Conservation (phyloP, 1,140 invertebrate species). For the Telenomus remus region DNA sequence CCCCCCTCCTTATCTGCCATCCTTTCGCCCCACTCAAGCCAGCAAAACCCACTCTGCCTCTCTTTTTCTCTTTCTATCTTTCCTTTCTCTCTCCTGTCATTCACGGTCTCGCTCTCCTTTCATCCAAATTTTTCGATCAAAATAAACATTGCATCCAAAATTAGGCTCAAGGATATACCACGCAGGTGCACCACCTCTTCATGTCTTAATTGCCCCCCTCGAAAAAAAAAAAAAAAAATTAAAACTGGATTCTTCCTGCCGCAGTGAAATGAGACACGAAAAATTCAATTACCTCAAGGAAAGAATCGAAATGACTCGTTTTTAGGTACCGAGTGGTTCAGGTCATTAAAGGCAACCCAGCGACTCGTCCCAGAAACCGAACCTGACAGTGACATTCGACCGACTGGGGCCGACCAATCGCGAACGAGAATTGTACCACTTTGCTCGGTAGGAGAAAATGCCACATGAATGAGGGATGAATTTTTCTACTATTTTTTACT, state of each 20-base stretch:
- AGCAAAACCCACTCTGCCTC: slow-evolving; percentile 28
- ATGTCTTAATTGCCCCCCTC: slow-evolving; percentile 13
- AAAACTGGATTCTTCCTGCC: slow-evolving; percentile 4
- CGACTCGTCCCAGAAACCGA: slow-evolving; percentile 38
- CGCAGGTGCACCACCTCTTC: slow-evolving; percentile 13
- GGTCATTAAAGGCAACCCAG: not conserved
- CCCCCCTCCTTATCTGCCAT: slow-evolving; percentile 53
- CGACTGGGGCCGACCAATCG: slow-evolving; percentile 29
- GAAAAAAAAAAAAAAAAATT: slow-evolving; percentile 29
- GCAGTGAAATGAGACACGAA: not conserved
- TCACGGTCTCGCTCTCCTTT: slow-evolving; percentile 46
- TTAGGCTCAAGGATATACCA: slow-evolving; percentile 4
- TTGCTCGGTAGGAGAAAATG: slow-evolving; percentile 7
- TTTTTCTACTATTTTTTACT: no score
- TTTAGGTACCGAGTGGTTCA: no score
- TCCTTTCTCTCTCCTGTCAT: slow-evolving; percentile 42
- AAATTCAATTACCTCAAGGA: slow-evolving; percentile 25
- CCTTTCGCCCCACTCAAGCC: slow-evolving; percentile 51
- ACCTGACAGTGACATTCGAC: slow-evolving; percentile 31
- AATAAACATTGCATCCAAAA: slow-evolving; percentile 1
- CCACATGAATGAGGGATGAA: no score
- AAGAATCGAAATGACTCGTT: not conserved
- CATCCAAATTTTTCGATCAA: slow-evolving; percentile 28
- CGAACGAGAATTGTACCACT: slow-evolving; percentile 23
- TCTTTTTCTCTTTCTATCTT: slow-evolving; percentile 25